Evolutionary conservation across 2,797 vertebrate species (phyloP), one percentile per base, ranked within the genome.

Genomic region (Coilia nasus): DNA sequence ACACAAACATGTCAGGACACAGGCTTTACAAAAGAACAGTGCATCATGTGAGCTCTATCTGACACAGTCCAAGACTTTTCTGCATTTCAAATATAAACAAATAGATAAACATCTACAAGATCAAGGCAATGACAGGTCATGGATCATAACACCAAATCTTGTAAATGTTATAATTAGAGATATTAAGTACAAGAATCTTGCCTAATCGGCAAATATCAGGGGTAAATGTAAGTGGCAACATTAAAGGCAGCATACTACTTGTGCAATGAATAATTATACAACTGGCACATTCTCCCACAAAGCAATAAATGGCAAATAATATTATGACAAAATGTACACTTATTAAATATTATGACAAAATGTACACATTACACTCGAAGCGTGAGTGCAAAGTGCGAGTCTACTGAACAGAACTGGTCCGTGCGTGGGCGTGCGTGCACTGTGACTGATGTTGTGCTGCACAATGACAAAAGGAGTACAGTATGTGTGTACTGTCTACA

Each of bases 1-100:
- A n/a, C 19, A 78, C 15, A 78, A 78, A 71, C 64, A 71, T 15
- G 64, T 71, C 64, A 71, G 31, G 71, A 78, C 15, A 78, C 19
- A 59, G 17, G 57, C 15, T 7, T 19, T 21, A 59, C 15, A 78
- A 41, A 21, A 17, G 19, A 31, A 75, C 14, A 44, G 19, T 21
- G n/a, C 25, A 17, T 35, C 15, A 19, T 15, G 14, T 12, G 12
- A 75, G 31, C 14, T 21, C 17, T 7, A 44, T 5, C 35, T 15
- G 4, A 78, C 31, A 44, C 71, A 35, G 28, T 71, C 25, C 11
- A 28, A 12, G 11, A 11, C 3, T 4, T 19, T 71, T 71, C 10
- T 14, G 28, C 11, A 31, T 71, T 9, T 54, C 1, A 9, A 54
- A 54, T 54, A 54, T 54, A 54, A 54, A 54, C 50, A 54, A 31